Evolutionary conservation across 2,113 vertebrate species (phyloP), one percentile per base, ranked within the genome.

Genomic region (Zonotrichia leucophrys): DNA sequence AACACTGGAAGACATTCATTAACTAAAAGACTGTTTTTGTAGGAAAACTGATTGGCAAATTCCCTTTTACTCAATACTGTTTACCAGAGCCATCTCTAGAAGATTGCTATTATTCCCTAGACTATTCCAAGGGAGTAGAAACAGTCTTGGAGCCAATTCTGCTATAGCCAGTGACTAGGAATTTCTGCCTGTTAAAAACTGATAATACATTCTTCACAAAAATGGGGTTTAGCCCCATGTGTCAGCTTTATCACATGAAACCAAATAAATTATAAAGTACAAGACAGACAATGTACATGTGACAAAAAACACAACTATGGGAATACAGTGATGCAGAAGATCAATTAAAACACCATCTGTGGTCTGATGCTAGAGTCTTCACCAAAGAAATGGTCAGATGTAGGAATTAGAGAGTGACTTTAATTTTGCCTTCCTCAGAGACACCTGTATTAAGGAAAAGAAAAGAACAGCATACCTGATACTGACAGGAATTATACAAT

Each of bases 21-120:
- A 95, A 91, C 59, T 94, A 67, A 67, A 91, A 63, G 30, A 87
- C 30, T 66, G 16, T 62, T 92, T 83, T 83, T 49, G 69, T 7
- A 58, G 46, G 23, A 90, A 37, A 93, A 85, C 44, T 33, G 46
- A 90, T 89, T 56, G 85, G 78, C 70, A 84, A 92, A 96, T 91
- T 85, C 24, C 35, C n/a, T 90, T 92, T 94, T 91, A 95, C 67
- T 95, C 78, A 49, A 82, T 92, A 88, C 11, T 55, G 42, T 74
- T 95, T 91, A 95, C 80, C 50, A 44, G 27, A 52, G 53, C 24
- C 53, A 76, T 44, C 20, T 75, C 58, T 27, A 69, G 58, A 76
- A 92, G 82, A 64, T 18, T 78, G 44, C 15, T 68, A 0, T 37
- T 82, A 89, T 69, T 96, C 90, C 74, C 70, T 66, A 84, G 62